These are phyloP conservation scores for Mythimna lalbum DNA, from an alignment of 2,888 invertebrate genomes.

Conservation along the genomic window DNA sequence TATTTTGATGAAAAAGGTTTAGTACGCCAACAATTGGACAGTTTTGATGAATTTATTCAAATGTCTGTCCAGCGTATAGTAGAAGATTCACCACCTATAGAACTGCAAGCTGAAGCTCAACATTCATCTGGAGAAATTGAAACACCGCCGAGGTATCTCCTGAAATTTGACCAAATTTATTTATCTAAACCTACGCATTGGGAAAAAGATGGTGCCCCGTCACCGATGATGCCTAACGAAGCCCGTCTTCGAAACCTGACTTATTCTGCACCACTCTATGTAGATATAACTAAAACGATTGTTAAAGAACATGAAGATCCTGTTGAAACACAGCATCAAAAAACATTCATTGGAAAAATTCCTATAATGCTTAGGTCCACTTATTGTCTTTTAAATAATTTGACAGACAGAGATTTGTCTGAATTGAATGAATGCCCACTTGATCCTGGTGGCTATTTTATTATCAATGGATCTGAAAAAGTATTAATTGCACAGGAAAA, in stretches of 20 bases:
- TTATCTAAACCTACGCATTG: slow-evolving; percentile 99
- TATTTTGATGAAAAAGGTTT: slow-evolving; percentile 99
- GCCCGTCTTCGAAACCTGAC: slow-evolving; percentile 99
- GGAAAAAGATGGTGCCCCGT: slow-evolving; percentile 99
- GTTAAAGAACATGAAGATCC: slow-evolving; percentile 97
- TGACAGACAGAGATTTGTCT: slow-evolving; percentile 99
- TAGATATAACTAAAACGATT: slow-evolving; percentile 99
- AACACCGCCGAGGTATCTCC: slow-evolving; percentile 96
- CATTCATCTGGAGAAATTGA: slow-evolving; percentile 98
- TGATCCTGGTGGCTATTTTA: slow-evolving; percentile 99
- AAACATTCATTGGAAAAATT: slow-evolving; percentile 96
- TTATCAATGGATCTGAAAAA: slow-evolving; percentile 99
- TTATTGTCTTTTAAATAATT: slow-evolving; percentile 98
- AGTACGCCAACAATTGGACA: slow-evolving; percentile 99
- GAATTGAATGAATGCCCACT: slow-evolving; percentile 99
- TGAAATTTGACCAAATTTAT: slow-evolving; percentile 99
- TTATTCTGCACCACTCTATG: slow-evolving; percentile 99
- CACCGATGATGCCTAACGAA: slow-evolving; percentile 99
- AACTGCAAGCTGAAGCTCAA: slow-evolving; percentile 99
- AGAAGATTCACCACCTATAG: slow-evolving; percentile 99
- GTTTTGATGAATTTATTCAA: slow-evolving; percentile 99
- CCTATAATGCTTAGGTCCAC: slow-evolving; percentile 99
- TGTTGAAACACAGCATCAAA: slow-evolving; percentile 95
- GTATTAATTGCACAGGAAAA: slow-evolving; percentile 99
- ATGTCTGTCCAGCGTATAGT: slow-evolving; percentile 99